These are phyloP conservation scores for Myotis lucifugus DNA, from an alignment of 2,113 vertebrate species.

Conservation along the genomic window DNA sequence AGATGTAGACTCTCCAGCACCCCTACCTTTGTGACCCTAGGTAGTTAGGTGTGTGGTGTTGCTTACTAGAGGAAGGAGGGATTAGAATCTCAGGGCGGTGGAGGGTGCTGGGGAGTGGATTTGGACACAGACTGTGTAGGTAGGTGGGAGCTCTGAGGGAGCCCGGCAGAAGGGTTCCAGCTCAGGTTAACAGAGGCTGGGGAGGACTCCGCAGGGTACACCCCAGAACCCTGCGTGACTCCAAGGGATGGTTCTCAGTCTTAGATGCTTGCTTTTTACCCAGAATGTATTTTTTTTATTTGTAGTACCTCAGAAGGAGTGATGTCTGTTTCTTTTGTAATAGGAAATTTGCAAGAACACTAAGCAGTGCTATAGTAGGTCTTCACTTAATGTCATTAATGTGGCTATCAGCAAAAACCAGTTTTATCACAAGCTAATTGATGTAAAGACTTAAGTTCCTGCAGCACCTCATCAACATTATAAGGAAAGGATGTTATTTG, in stretches of 20 bases:
- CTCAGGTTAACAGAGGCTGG: not conserved
- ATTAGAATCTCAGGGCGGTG: accelerated
- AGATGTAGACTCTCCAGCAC: not conserved
- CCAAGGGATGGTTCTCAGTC: not conserved
- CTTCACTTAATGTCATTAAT: not conserved
- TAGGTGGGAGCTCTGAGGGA: not conserved
- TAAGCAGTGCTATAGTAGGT: not conserved
- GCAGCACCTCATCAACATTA: not conserved
- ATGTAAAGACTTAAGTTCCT: not conserved
- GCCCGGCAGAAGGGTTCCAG: not conserved
- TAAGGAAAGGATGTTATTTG: not conserved
- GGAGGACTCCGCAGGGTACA: accelerated
- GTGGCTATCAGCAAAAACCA: not conserved
- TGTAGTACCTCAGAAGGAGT: not conserved
- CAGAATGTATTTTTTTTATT: not conserved
- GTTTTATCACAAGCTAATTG: not conserved
- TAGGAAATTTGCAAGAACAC: not conserved
- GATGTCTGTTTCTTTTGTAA: not conserved
- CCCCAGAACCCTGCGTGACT: not conserved
- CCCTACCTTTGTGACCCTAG: not conserved
- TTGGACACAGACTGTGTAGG: not conserved
- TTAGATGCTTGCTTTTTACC: not conserved
- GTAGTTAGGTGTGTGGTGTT: not conserved
- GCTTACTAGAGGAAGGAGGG: not conserved
- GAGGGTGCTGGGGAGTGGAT: accelerated